These are phyloP conservation scores for Tachina grossa DNA, from an alignment of 2,888 invertebrate species.

Conservation along the genomic window DNA sequence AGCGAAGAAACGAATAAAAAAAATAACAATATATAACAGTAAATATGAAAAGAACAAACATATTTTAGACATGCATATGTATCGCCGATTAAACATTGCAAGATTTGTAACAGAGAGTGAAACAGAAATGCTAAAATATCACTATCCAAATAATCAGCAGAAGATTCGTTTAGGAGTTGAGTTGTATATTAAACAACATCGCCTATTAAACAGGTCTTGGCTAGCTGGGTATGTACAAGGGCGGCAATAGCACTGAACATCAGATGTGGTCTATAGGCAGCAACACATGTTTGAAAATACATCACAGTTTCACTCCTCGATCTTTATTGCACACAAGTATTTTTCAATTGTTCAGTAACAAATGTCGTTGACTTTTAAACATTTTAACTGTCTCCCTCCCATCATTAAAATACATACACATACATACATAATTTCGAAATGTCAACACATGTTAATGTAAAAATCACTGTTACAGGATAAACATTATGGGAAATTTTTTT, in stretches of 20 bases:
- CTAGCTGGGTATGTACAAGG: no score
- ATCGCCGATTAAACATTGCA: no score
- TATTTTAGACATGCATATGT: no score
- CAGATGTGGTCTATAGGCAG: constrained; percentile 30
- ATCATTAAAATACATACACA: constrained; percentile 21
- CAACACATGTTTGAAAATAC: constrained; percentile 49
- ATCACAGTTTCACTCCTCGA: background rate
- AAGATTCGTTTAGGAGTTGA: no score
- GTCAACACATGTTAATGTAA: constrained; percentile 30
- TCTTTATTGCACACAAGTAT: constrained; percentile 25
- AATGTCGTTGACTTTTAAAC: constrained; percentile 50
- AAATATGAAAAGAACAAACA: no score
- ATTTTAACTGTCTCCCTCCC: constrained; percentile 41
- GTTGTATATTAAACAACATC: no score
- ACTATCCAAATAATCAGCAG: no score
- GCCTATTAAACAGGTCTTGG: no score
- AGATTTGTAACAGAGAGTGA: no score
- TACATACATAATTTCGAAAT: constrained; percentile 2
- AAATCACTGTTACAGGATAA: constrained; percentile 44
- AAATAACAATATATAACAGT: no score
- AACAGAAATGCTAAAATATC: no score
- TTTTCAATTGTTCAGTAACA: constrained; percentile 35
- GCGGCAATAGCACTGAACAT: constrained; percentile 10
- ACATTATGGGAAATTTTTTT: constrained; percentile 25
- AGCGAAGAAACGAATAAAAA: no score